phyloP scores from a whole-genome alignment of 2,888 invertebrate species.

The Lepidocyrtinus sp. region DNA sequence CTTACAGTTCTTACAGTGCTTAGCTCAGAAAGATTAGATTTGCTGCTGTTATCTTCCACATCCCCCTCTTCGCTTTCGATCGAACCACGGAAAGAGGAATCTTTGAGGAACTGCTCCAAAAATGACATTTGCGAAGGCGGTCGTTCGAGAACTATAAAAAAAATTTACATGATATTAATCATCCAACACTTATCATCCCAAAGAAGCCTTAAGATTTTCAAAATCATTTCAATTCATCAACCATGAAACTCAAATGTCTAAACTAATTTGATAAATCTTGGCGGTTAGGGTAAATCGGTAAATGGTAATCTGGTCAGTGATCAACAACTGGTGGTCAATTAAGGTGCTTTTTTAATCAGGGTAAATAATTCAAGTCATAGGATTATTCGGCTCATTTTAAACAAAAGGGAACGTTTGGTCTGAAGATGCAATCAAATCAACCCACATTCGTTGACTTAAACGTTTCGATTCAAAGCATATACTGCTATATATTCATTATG shows the following conservation, averaged over 20 bases:
- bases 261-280: neutral
- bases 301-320: neutral
- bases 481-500: too few species aligned
- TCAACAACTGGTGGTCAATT: neutral
- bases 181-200: too few species aligned
- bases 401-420: too few species aligned
- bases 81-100: constrained; percentile 75
- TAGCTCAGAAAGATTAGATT: constrained; percentile 87
- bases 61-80: constrained; percentile 83
- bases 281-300: too few species aligned
- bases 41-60: constrained; percentile 86
- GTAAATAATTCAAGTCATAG: too few species aligned
- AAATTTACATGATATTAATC: constrained; percentile 45
- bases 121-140: constrained; percentile 94
- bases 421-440: too few species aligned
- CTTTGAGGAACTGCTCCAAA: constrained; percentile 90
- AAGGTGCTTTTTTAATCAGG: too few species aligned
- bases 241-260: neutral
- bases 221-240: neutral
- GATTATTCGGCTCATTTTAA: too few species aligned
- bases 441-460: too few species aligned
- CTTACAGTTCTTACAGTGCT: constrained; percentile 78
- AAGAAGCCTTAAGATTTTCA: too few species aligned
- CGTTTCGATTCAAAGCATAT: too few species aligned
- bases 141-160: constrained; percentile 84